Percentiles rank a stretch among this genome's conserved stretches.
phyloP scores from a whole-genome alignment of 2,797 vertebrate species.

The Eulemur rubriventer region DNA sequence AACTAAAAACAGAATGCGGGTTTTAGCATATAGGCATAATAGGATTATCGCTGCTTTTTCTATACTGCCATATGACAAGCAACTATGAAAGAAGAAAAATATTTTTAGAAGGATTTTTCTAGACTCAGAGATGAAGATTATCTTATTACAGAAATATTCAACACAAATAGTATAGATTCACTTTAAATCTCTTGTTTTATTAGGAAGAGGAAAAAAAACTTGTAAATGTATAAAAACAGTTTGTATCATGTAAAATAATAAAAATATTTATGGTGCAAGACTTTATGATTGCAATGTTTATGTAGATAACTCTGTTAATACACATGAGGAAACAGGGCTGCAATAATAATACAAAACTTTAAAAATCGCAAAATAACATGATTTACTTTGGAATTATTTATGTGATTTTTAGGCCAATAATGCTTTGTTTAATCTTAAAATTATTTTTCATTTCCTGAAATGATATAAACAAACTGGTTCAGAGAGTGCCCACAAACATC shows the following conservation, averaged over 20 bases:
- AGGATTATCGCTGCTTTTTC: neutral
- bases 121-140: neutral
- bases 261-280: neutral
- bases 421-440: conserved; percentile 7
- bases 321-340: neutral
- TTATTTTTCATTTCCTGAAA: conserved; percentile 30
- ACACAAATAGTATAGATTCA: neutral
- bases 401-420: neutral
- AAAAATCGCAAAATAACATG: neutral
- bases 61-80: neutral
- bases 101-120: conserved; percentile 16
- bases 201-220: neutral
- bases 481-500: neutral
- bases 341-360: neutral
- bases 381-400: neutral
- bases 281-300: neutral
- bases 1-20: neutral
- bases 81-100: neutral
- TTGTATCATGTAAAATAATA: conserved; percentile 25
- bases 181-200: conserved; percentile 18
- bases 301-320: neutral
- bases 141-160: neutral
- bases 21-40: neutral
- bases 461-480: neutral
- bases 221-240: neutral